These are phyloP conservation scores for Cataglyphis altisquamis DNA, from an alignment of 2,888 invertebrate genomes.

Conservation along the genomic window DNA sequence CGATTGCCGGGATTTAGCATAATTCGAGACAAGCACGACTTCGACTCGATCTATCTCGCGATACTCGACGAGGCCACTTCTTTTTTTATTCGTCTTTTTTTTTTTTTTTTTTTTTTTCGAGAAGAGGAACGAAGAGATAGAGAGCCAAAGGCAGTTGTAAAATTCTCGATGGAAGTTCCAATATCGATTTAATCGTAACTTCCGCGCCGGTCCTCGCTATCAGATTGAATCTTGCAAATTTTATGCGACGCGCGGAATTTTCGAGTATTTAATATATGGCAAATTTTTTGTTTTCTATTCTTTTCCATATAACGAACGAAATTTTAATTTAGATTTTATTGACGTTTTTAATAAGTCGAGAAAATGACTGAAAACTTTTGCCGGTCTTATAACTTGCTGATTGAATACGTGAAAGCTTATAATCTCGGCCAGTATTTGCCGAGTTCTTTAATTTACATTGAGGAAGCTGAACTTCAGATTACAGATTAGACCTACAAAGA, in stretches of 20 bases:
- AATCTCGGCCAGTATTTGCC: conserved; percentile 52
- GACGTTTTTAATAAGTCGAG: neutral
- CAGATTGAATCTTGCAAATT: conserved; percentile 27
- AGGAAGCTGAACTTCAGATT: conserved; percentile 32
- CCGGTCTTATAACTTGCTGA: neutral
- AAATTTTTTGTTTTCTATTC: neutral
- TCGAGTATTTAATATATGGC: neutral
- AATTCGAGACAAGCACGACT: conserved; percentile 63
- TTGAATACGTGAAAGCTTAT: neutral
- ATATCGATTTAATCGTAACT: conserved; percentile 27
- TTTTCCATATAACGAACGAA: neutral
- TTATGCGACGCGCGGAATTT: neutral
- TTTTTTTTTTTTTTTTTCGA: neutral
- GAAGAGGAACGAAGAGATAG: neutral
- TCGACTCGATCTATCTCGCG: conserved; percentile 40
- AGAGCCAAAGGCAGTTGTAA: conserved; percentile 18
- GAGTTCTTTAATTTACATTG: conserved; percentile 36
- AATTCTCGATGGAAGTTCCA: conserved; percentile 24
- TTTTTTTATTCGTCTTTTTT: neutral
- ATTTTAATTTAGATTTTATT: conserved; percentile 12
- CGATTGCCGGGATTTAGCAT: conserved; percentile 67
- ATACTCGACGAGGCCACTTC: conserved; percentile 6
- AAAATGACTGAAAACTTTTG: conserved; percentile 8
- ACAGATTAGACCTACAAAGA: conserved; percentile 23
- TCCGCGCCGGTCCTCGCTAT: neutral